phyloP scores from a whole-genome alignment of 2,797 vertebrate genomes.

The Okamejei kenojei region DNA sequence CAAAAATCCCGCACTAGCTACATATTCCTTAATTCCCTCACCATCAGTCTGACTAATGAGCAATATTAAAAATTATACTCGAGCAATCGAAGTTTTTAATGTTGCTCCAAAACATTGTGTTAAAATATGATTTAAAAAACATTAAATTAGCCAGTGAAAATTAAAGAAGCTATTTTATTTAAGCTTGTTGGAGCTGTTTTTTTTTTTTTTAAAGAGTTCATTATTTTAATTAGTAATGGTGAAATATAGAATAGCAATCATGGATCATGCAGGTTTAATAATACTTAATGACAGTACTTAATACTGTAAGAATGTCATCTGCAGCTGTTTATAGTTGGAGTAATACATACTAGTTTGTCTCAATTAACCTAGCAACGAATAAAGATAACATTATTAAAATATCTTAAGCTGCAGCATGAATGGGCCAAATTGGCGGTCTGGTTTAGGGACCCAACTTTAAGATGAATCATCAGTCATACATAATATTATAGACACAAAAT shows the following conservation, averaged over 20 bases:
- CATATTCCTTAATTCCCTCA: too few relatives aligned
- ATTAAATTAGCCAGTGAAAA: not conserved
- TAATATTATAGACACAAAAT: not conserved
- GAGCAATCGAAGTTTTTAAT: not conserved
- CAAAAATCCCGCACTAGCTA: too few relatives aligned
- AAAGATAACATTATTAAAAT: constrained; percentile 1
- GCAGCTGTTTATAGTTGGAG: not conserved
- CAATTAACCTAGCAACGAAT: constrained; percentile 19
- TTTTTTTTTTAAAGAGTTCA: constrained; percentile 12
- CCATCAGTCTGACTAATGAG: not conserved
- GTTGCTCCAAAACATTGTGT: not conserved
- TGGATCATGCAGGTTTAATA: constrained; percentile 31
- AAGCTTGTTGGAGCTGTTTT: not conserved
- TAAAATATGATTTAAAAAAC: not conserved
- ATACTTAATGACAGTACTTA: constrained; percentile 32
- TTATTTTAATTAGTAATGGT: constrained; percentile 29
- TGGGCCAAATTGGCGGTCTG: not conserved
- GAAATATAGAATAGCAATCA: constrained; percentile 28
- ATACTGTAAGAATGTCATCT: constrained; percentile 9
- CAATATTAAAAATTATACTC: not conserved
- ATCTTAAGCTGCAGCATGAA: not conserved
- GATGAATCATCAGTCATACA: not conserved
- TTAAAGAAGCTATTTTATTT: not conserved
- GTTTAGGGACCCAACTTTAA: not conserved
- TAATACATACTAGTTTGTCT: not conserved